Evolutionary conservation across 2,113 vertebrate species (phyloP).

Genomic region (Oncorhynchus masou): DNA sequence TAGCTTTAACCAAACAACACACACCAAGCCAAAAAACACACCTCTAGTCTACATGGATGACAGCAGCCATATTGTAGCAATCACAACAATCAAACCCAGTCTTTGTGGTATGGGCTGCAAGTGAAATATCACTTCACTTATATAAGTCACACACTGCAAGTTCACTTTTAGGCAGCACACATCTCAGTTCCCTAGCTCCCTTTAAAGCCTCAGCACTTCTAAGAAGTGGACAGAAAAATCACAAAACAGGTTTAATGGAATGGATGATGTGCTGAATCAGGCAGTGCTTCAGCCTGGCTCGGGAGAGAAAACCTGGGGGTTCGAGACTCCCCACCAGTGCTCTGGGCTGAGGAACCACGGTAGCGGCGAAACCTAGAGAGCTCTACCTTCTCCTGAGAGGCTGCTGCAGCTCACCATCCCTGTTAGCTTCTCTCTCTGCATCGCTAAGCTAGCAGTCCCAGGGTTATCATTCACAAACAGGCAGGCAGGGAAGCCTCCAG

Average conservation of each 20-base stretch:
- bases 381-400: constrained; percentile 26
- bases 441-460: constrained; percentile 37
- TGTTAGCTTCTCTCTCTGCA: constrained; percentile 45
- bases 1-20: background rate
- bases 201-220: constrained; percentile 35
- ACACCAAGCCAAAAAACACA: background rate
- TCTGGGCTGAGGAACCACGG: constrained; percentile 25
- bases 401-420: constrained; percentile 41
- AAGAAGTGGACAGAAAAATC: constrained; percentile 45
- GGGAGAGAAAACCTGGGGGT: constrained; percentile 38
- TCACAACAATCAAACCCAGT: constrained; percentile 19
- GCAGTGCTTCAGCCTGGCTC: constrained; percentile 35
- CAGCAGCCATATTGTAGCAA: background rate
- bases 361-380: constrained; percentile 24
- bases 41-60: background rate
- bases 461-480: constrained; percentile 52
- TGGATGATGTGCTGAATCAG: constrained; percentile 60
- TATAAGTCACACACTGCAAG: constrained; percentile 22
- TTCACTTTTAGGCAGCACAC: constrained; percentile 46
- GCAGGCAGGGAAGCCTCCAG: constrained; percentile 26
- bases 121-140: constrained; percentile 30
- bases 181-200: constrained; percentile 50
- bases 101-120: constrained; percentile 40
- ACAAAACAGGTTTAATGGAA: constrained; percentile 63
- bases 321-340: constrained; percentile 14